Evolutionary conservation across 2,113 vertebrate species (phyloP), one percentile per base, ranked within the genome.

Genomic region (Clinocottus analis): DNA sequence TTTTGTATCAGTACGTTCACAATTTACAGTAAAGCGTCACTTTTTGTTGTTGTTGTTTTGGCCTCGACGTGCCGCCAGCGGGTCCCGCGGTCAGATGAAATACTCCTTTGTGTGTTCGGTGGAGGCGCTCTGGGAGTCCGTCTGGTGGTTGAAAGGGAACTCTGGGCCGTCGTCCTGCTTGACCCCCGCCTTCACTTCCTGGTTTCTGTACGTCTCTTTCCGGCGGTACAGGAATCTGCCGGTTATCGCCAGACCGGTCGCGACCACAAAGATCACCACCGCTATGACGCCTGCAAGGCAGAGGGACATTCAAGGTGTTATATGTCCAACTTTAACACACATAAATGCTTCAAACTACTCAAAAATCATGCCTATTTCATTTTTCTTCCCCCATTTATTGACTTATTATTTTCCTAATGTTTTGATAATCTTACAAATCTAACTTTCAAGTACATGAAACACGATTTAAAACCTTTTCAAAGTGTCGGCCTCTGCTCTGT

Each of bases 91-190:
- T 76, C 73, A 99, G 92, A 99, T 99, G 90, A 97, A 98, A 81
- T 97, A 98, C 86, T 99, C 98, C 90, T 97, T 99, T 89, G 96
- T 96, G 93, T 95, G 96, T 90, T 97, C 96, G 27, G 41, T 89
- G 71, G 94, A 90, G 85, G 94, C 82, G 4, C 93, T 95, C 88
- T 97, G 96, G 72, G 95, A 89, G 84, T 93, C 94, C 64, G 95
- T 92, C 79, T 97, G 96, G 69, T 89, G 95, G 94, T 94, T 96
- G 91, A 97, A 93, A 16, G 95, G 93, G 45, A 95, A 94, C 71
- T 97, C 96, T 0, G 94, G 93, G 85, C 93, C 93, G 83, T 97
- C 96, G 60, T 96, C 96, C 11, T 93, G 95, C 86, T 98, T 95
- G 68, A 93, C 93, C 73, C 83, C 94, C n/a, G n/a, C n/a, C 89